A percentile compares a stretch with the other conserved stretches of the same genome.
Conservation (phyloP, 2,113 vertebrate genomes). For the Electrona antarctica region DNA sequence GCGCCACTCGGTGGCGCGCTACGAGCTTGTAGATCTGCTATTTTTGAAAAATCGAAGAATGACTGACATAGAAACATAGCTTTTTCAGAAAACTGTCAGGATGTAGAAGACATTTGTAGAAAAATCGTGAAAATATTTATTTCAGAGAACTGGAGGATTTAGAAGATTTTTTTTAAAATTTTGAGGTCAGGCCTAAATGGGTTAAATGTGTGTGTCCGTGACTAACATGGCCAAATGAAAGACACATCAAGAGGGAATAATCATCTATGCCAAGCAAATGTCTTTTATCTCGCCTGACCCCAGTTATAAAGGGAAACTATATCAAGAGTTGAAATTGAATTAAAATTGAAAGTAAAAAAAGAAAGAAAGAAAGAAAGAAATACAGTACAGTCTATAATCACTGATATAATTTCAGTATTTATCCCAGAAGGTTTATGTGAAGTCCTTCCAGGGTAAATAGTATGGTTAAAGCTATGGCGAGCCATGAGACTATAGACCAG, state of each 20-base stretch:
- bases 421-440: background rate
- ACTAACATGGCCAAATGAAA: slow-evolving; percentile 60
- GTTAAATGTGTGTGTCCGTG: slow-evolving; percentile 62
- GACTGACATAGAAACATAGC: no score
- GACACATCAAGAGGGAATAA: slow-evolving; percentile 32
- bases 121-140: no score
- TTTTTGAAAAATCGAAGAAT: no score
- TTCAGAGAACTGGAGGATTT: no score
- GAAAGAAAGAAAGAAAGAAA: no score
- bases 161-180: no score
- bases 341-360: slow-evolving; percentile 13
- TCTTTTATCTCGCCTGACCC: slow-evolving; percentile 45
- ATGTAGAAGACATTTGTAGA: no score
- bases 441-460: slow-evolving; percentile 21
- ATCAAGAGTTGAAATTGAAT: slow-evolving; percentile 38
- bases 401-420: background rate
- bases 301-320: slow-evolving; percentile 30
- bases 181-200: no score
- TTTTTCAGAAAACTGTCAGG: no score
- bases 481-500: no score
- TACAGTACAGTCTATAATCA: slow-evolving; percentile 2
- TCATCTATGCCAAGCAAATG: slow-evolving; percentile 28
- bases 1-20: no score
- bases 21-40: no score
- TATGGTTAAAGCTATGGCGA: slow-evolving; percentile 4